Base-by-base conservation (phyloP, 2,113 vertebrate species). In the Fulica atra region DNA sequence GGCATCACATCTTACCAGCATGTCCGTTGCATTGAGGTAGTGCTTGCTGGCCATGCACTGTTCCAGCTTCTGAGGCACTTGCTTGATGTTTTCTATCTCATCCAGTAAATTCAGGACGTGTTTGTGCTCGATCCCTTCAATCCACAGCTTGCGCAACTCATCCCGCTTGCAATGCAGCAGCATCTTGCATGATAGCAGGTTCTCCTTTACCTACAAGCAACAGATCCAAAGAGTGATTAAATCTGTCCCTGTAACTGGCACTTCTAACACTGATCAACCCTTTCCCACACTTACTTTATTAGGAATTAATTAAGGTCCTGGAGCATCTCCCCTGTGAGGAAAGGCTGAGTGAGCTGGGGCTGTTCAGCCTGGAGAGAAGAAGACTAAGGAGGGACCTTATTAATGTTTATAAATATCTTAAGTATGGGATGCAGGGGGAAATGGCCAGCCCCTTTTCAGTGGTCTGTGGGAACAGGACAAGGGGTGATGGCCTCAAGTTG, bases 21-120 rank as follows among this genome's bases (percentile, higher is more conserved):
- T 99, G 94, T 99, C 99, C 0, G 99, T 99, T 76, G 99, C 99
- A 3, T 98, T 99, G 84, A 99, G 98, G 97, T 99, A 99, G 96
- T 98, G 99, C 96, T 99, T 99, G 98, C 99, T 99, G 68, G 98
- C 98, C 99, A 99, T 99, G 95, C 98, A 99, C 86, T 98, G 97
- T 76, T 99, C 99, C 97, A 99, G 97, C 51, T 98, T 98, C 64
- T 99, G 99, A 79, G 99, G 99, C 56, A 99, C 99, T 81, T 99
- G 99, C 93, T 99, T 99, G 97, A 99, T 99, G 96, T 99, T 99
- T 97, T 99, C 99, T 0, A 99, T 99, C 97, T 99, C 99, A 38
- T 99, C 99, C 97, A 99, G 97, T 73, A 99, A 97, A 96, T 99
- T 99, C 59, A 99, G 98, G 56, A 99, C 99, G 2, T 99, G 99